phyloP scores from a whole-genome alignment of 2,797 vertebrate species.

The Sus cebifrons region DNA sequence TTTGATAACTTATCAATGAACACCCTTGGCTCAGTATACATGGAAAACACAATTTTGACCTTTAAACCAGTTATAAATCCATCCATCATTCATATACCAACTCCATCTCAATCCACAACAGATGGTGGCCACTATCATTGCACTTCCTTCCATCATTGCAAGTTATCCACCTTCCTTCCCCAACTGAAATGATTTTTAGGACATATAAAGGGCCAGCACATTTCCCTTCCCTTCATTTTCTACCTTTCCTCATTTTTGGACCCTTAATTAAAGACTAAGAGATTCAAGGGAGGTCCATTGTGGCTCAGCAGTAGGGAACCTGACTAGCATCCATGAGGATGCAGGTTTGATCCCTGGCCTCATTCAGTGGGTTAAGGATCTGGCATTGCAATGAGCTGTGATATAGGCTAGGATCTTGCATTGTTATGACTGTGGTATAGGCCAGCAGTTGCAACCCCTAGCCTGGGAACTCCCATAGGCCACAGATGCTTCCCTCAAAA shows the following conservation, averaged over 20 bases:
- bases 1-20: neutral
- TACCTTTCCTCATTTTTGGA: neutral
- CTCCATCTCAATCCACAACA: neutral
- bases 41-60: neutral
- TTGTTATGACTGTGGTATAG: too few species aligned
- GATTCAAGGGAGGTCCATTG: too few species aligned
- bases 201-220: neutral
- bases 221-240: neutral
- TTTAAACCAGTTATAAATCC: neutral
- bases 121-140: neutral
- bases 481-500: too few species aligned
- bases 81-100: neutral
- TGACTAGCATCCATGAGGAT: too few species aligned
- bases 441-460: too few species aligned
- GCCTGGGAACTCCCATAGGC: too few species aligned
- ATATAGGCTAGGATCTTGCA: too few species aligned
- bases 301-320: too few species aligned
- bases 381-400: too few species aligned
- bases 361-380: too few species aligned
- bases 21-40: neutral
- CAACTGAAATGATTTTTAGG: neutral
- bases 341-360: too few species aligned
- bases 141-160: neutral
- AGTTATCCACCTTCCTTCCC: neutral
- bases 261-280: neutral